Evolutionary conservation across 2,888 invertebrate genomes (phyloP).

Genomic region (Heterodera filipjevi): DNA sequence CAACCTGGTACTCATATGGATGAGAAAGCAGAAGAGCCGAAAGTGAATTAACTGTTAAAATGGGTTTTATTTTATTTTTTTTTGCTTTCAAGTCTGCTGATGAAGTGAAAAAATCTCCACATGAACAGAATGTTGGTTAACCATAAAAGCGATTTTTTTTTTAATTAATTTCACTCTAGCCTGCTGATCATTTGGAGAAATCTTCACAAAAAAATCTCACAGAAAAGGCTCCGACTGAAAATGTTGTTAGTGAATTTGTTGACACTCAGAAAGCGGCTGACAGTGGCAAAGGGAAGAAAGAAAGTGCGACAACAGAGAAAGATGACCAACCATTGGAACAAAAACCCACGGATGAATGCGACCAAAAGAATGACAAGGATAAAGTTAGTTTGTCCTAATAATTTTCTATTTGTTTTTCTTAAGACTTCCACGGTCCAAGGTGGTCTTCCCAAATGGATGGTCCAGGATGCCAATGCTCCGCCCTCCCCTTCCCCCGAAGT

Average conservation of each 20-base stretch:
- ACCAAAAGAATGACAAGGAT: not conserved
- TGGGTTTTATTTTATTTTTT: not conserved
- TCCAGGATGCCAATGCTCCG: slow-evolving; percentile 46
- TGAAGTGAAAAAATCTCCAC: not conserved
- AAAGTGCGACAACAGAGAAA: not conserved
- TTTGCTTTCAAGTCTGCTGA: not conserved
- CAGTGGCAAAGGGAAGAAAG: not conserved
- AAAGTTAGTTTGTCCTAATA: not conserved
- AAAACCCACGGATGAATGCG: not conserved
- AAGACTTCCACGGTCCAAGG: not conserved
- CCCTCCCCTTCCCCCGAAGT: slow-evolving; percentile 38
- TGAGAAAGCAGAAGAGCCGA: not conserved
- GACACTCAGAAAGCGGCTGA: not conserved
- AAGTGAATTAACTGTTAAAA: not conserved
- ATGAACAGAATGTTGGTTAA: too few relatives aligned
- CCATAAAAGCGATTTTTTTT: too few relatives aligned
- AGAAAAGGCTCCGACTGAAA: not conserved
- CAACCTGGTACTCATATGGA: not conserved
- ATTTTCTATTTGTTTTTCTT: not conserved
- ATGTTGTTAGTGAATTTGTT: not conserved
- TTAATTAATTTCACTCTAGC: not conserved
- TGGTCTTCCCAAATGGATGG: slow-evolving; percentile 42
- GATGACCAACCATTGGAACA: not conserved
- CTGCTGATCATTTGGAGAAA: not conserved
- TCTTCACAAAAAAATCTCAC: not conserved